Evolutionary conservation across 35 echinoderm and acorn worm genomes (phyloP).

Genomic region (Ophioderma brevispina): DNA sequence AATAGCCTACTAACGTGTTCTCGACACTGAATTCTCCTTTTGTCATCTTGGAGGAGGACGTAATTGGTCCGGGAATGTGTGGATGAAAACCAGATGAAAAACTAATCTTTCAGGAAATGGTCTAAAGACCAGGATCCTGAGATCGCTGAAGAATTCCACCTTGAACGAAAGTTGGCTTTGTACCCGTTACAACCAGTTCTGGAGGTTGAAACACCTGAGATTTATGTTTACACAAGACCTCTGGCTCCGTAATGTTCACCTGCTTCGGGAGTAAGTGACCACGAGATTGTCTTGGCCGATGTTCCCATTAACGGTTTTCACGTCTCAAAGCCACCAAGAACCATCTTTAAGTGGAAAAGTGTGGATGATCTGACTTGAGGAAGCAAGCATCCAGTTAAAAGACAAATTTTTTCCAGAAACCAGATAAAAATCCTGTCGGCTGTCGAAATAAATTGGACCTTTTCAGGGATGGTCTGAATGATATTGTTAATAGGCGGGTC

Average conservation of each 20-base stretch:
- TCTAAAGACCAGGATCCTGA: slow-evolving; percentile 9
- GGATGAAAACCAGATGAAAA: background rate
- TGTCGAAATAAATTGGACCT: slow-evolving; percentile 11
- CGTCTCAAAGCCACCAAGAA: background rate
- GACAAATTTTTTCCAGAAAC: background rate
- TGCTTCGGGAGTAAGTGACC: slow-evolving; percentile 6
- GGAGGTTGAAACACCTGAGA: background rate
- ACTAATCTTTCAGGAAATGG: background rate
- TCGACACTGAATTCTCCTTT: background rate
- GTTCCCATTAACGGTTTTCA: background rate
- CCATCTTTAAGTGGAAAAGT: slow-evolving; percentile 7
- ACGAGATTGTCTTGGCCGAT: background rate
- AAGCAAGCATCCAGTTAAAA: background rate
- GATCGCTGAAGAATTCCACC: background rate
- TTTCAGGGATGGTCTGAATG: slow-evolving; percentile 26
- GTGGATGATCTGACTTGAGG: background rate
- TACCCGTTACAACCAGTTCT: background rate
- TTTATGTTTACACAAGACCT: slow-evolving; percentile 1
- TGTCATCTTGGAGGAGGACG: slow-evolving; percentile 31
- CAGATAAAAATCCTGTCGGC: background rate
- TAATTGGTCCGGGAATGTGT: slow-evolving; percentile 23
- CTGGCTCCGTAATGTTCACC: background rate
- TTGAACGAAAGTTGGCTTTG: slow-evolving; percentile 1
- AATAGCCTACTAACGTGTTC: slow-evolving; percentile 12
- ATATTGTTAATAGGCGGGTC: too few species aligned